A percentile compares a stretch with the other conserved stretches of the same genome.
These are phyloP conservation scores for Vombatus ursinus DNA, from an alignment of 2,113 vertebrate genomes.

Conservation along the genomic window DNA sequence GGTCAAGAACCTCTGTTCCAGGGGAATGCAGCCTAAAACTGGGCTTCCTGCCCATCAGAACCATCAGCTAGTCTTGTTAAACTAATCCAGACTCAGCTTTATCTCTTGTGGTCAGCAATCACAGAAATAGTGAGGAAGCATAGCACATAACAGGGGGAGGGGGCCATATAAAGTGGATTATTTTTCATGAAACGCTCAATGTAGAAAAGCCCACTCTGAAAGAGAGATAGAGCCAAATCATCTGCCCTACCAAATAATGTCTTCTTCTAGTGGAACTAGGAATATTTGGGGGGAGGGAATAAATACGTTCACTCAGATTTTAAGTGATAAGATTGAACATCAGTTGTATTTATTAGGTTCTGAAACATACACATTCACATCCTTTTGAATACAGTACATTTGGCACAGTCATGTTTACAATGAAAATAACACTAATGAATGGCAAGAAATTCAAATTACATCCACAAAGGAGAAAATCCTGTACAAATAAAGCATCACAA, in stretches of 20 bases:
- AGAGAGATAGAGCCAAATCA: not conserved
- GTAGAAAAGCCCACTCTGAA: not conserved
- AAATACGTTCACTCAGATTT: not conserved
- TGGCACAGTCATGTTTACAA: conserved; percentile 97
- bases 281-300: not conserved
- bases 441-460: conserved; percentile 91
- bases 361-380: conserved; percentile 98
- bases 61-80: not conserved
- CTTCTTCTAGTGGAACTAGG: not conserved
- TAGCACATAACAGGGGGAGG: not conserved
- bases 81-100: not conserved
- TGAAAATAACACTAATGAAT: conserved; percentile 92
- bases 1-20: not conserved
- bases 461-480: conserved; percentile 88
- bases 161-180: not conserved
- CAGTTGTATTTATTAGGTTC: conserved; percentile 96
- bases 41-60: not conserved
- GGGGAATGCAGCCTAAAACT: not conserved
- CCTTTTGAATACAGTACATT: conserved; percentile 99
- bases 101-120: not conserved
- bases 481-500: conserved; percentile 96
- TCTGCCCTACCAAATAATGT: not conserved
- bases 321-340: conserved; percentile 85
- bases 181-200: not conserved
- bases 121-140: not conserved